Evolutionary conservation across 2,113 vertebrate genomes (phyloP).

Genomic region (Beaufortia kweichowensis): DNA sequence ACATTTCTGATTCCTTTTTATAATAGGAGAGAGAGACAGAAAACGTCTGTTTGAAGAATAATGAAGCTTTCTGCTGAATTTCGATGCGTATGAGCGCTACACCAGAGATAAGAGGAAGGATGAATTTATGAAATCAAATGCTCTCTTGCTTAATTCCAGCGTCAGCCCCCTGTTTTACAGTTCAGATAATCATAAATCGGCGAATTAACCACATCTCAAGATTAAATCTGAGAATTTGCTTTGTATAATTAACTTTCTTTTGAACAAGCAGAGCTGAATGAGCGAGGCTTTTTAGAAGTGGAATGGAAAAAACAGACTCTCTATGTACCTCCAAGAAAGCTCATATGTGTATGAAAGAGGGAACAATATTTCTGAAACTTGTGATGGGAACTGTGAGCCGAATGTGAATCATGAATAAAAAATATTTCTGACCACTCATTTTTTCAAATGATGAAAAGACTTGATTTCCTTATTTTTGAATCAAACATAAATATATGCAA

Average conservation of each 20-base stretch:
- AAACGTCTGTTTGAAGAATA: constrained; percentile 50
- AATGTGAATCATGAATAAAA: not conserved
- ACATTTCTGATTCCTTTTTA: constrained; percentile 44
- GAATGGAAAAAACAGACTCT: not conserved
- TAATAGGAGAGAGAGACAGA: constrained; percentile 30
- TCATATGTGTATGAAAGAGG: not conserved
- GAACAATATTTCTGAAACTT: not conserved
- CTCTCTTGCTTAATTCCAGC: constrained; percentile 1
- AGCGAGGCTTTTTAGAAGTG: not conserved
- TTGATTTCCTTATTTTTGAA: not conserved
- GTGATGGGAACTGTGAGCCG: not conserved
- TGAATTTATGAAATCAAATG: constrained; percentile 52
- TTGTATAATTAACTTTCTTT: constrained; percentile 19
- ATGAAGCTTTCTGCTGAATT: constrained; percentile 38
- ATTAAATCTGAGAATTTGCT: constrained; percentile 19
- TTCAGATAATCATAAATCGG: constrained; percentile 44
- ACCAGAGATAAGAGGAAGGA: constrained; percentile 21
- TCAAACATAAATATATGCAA: constrained; percentile 1
- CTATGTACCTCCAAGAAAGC: not conserved
- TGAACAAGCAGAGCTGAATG: not conserved
- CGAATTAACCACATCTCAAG: constrained; percentile 39
- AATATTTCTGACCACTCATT: not conserved
- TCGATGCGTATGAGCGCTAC: constrained; percentile 26
- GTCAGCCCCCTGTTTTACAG: constrained; percentile 32
- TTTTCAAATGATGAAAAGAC: not conserved